Conservation (phyloP, 2,797 vertebrate genomes). For the Schizopygopsis malacanthus region DNA sequence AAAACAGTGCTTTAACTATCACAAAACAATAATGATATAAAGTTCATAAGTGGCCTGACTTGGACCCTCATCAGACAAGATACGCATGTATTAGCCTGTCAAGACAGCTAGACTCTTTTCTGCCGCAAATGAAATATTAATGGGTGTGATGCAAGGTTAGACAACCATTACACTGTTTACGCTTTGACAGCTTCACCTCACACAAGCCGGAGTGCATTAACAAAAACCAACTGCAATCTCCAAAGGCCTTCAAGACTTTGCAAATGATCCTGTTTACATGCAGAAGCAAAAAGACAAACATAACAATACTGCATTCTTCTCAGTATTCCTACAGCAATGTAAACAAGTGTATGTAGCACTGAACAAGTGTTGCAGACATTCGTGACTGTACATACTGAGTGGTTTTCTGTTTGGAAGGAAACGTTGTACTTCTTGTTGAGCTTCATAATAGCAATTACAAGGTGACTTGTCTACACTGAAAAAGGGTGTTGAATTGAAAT, state of each 20-base stretch:
- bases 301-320: background rate
- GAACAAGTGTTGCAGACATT: background rate
- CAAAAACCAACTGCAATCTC: conserved; percentile 28
- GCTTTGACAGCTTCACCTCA: conserved; percentile 39
- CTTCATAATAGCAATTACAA: background rate
- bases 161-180: conserved; percentile 48
- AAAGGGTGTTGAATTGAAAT: background rate
- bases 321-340: background rate
- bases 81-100: background rate
- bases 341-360: background rate
- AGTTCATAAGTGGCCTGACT: conserved; percentile 16
- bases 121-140: conserved; percentile 51
- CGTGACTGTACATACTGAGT: background rate
- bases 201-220: conserved; percentile 7
- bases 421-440: background rate
- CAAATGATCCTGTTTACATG: background rate
- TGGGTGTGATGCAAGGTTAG: conserved; percentile 49
- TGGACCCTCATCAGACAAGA: conserved; percentile 29
- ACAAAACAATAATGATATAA: background rate
- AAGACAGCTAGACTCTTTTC: conserved; percentile 37
- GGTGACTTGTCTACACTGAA: background rate
- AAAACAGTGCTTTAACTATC: background rate
- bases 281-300: conserved; percentile 1
- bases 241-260: background rate
- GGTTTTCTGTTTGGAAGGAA: background rate